Evolutionary conservation across 2,888 invertebrate species (phyloP).

Genomic region (Amphimallon solstitiale): DNA sequence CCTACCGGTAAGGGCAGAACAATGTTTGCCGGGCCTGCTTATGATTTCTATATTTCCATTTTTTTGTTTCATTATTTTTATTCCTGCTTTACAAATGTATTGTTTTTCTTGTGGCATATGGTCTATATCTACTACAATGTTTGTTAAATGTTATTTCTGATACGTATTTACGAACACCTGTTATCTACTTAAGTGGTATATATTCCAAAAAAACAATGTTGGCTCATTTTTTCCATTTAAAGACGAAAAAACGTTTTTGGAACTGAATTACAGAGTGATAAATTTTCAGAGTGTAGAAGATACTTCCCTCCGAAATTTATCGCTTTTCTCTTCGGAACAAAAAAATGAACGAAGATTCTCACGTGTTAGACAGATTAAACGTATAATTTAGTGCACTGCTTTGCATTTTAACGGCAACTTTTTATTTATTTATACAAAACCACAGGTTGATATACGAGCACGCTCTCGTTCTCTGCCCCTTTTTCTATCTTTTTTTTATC

Average conservation of each 20-base stretch:
- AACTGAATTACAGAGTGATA: constrained; percentile 23
- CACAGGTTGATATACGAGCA: background rate
- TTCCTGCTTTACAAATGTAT: no score
- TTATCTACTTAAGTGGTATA: no score
- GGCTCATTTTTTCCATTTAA: no score
- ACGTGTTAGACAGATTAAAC: constrained; percentile 7
- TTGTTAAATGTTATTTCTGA: no score
- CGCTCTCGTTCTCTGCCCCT: background rate
- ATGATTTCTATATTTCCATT: no score
- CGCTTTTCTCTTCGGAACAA: background rate
- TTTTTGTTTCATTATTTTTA: no score
- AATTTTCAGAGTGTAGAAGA: background rate
- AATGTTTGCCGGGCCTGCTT: no score
- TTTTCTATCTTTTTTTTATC: background rate
- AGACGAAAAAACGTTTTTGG: background rate
- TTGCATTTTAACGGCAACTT: constrained; percentile 9
- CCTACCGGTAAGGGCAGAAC: no score
- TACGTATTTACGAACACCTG: no score
- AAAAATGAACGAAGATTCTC: background rate
- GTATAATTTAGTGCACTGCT: constrained; percentile 16
- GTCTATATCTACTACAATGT: no score
- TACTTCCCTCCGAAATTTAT: background rate
- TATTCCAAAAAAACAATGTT: no score
- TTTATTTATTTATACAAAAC: constrained; percentile 13
- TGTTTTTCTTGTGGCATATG: no score